Base-by-base conservation (phyloP, 2,113 vertebrate species). In the Alligator sinensis region DNA sequence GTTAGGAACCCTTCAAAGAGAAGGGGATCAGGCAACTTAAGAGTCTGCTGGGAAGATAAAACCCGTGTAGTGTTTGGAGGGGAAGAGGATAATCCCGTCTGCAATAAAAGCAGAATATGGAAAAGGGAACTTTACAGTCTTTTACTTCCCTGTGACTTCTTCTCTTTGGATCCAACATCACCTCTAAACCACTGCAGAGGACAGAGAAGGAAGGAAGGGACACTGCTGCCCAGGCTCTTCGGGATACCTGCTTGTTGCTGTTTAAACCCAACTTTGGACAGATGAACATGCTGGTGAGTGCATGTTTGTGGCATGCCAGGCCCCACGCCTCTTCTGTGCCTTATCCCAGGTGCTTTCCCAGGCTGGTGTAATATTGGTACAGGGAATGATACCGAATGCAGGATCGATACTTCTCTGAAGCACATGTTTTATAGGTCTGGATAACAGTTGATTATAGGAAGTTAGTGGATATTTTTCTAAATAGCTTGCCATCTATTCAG, bases 341-440 rank as follows among this genome's bases (percentile, higher is more conserved):
- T 70, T 21, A 19, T 34, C 34, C 66, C 21, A 30, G 17, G 34
- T 70, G n/a, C n/a, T 5, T 30, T 80, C 47, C 60, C 68, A 78
- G 62, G 38, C 78, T 6, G 66, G 9, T 17, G 9, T 25, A 72
- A 77, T 77, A 84, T 0, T 0, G 57, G 58, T 77, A 86, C 24
- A 61, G 66, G 2, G n/a, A 25, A 58, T 11, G 19, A 19, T 18
- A 11, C 19, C n/a, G n/a, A 66, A 11, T 60, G 21, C 25, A 21
- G 58, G 63, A 16, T 1, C 6, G 17, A 14, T 47, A 12, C 27
- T 58, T 54, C 86, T 91, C 11, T 86, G 58, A 78, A 9, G 11
- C 57, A 57, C 5, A 30, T 21, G 9, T 6, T 68, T 0, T 0
- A 5, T 1, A 2, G 1, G 5, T 30, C 27, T 2, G 4, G 55